These are phyloP conservation scores for Eupithecia inturbata DNA, from an alignment of 2,888 invertebrate species.

Conservation along the genomic window DNA sequence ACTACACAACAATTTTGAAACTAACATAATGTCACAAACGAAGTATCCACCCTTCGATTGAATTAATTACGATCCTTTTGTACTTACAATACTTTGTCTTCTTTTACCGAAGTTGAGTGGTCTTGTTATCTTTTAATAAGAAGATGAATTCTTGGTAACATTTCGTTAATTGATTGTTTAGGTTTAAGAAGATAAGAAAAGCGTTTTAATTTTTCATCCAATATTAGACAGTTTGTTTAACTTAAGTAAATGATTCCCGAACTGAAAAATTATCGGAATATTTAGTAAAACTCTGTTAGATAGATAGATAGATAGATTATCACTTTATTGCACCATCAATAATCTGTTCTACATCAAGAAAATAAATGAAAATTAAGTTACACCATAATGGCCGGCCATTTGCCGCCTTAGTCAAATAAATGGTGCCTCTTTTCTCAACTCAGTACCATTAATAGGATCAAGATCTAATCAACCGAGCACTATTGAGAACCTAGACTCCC, in stretches of 20 bases:
- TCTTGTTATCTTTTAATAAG: neutral
- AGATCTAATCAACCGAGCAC: conserved; percentile 36
- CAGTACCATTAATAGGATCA: conserved; percentile 28
- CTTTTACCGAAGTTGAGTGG: neutral
- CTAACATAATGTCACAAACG: conserved; percentile 34
- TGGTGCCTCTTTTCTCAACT: conserved; percentile 23
- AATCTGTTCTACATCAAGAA: conserved; percentile 5
- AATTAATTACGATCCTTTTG: conserved; percentile 6
- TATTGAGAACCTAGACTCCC: conserved; percentile 29
- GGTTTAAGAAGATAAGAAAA: neutral
- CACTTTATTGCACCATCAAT: no score
- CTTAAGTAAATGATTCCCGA: neutral
- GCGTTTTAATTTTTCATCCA: neutral
- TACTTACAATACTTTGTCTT: conserved; percentile 8
- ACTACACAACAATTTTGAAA: conserved; percentile 41
- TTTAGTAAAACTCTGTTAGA: neutral
- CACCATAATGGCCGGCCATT: conserved; percentile 11
- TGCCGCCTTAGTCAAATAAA: conserved; percentile 20
- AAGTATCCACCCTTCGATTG: conserved; percentile 12
- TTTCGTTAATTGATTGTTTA: neutral
- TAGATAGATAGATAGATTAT: no score
- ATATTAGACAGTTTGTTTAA: neutral
- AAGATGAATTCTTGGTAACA: neutral
- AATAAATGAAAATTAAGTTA: conserved; percentile 13
- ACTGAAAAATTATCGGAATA: neutral